Evolutionary conservation across 2,797 vertebrate genomes (phyloP).

Genomic region (Poeciliopsis gracilis): DNA sequence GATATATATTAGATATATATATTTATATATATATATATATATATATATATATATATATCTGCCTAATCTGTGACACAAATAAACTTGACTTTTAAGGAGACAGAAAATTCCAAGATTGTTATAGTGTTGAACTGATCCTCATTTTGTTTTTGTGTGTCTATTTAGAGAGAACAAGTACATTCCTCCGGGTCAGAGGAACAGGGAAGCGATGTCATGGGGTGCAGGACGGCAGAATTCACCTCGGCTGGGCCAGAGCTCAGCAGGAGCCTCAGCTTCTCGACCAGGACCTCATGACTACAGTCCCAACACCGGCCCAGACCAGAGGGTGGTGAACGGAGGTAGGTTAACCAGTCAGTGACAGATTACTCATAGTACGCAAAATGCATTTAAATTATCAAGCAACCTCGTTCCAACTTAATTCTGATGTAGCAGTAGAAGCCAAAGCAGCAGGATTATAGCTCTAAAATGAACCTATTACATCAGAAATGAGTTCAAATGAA

Average conservation of each 20-base stretch:
- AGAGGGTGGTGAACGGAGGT: constrained; percentile 99
- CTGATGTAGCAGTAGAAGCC: not conserved
- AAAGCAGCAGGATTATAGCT: not conserved
- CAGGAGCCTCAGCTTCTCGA: constrained; percentile 87
- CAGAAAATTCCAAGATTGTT: too few relatives aligned
- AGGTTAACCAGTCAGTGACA: constrained; percentile 50
- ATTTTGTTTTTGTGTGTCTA: constrained; percentile 4
- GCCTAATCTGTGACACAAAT: too few relatives aligned
- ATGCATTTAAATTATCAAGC: not conserved
- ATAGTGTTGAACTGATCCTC: too few relatives aligned
- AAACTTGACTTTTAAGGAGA: too few relatives aligned
- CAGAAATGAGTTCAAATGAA: not conserved
- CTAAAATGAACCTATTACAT: not conserved
- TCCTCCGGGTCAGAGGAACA: constrained; percentile 96
- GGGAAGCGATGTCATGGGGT: constrained; percentile 95
- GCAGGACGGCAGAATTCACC: constrained; percentile 93
- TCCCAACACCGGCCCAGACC: constrained; percentile 90
- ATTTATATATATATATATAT: too few relatives aligned
- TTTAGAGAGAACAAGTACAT: constrained; percentile 98
- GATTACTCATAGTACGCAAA: not conserved
- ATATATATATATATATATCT: too few relatives aligned
- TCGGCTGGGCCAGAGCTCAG: constrained; percentile 88
- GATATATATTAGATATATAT: too few relatives aligned
- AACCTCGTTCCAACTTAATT: not conserved
- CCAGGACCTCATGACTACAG: constrained; percentile 93